Base-by-base conservation (phyloP, 1,140 invertebrate species). In the Dermatophagoides farinae region DNA sequence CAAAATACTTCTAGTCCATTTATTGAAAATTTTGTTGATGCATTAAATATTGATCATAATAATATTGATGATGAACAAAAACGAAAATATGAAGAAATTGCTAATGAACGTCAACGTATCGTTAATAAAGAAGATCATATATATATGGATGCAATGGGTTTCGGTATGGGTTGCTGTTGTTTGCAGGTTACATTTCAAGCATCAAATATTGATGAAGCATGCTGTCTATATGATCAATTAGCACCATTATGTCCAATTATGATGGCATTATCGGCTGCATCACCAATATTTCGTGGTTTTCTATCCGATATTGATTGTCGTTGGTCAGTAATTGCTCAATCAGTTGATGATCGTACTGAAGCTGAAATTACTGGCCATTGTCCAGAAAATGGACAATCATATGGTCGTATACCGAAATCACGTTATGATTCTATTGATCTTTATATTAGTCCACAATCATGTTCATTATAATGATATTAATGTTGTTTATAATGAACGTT, bases 161-260 rank as follows among this genome's bases (percentile, higher is more conserved):
- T 98, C 73, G 96, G 96, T 44, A 98, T 98, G 96, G 95, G 95
- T 39, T 93, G 88, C 70, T 96, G 87, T 68, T 98, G 95, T 71
- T 76, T 99, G 11, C 96, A 99, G 72, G 75, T 93, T 23, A 92
- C 88, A 38, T 95, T 92, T 73, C 86, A 95, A 76, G 92, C 96
- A 0, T 96, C 90, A 71, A 96, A 96, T 70, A 92, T 99, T 44
- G 78, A 79, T 47, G 96, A 99, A 77, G 96, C 93, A 6, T 77
- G 89, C 63, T 85, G 83, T 23, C 77, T 99, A 0, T 99, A 99
- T 70, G 96, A 99, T 73, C 95, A 99, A 71, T 77, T 99, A 9
- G 84, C 92, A 6, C 90, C 93, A 0, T 74, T 99, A 0, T 97
- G 92, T 71, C 96, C 96, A 6, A 96, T 99, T 65, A 83, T 98